Base-by-base conservation (phyloP, 2,113 vertebrate genomes). In the Glaucidium brasilianum region DNA sequence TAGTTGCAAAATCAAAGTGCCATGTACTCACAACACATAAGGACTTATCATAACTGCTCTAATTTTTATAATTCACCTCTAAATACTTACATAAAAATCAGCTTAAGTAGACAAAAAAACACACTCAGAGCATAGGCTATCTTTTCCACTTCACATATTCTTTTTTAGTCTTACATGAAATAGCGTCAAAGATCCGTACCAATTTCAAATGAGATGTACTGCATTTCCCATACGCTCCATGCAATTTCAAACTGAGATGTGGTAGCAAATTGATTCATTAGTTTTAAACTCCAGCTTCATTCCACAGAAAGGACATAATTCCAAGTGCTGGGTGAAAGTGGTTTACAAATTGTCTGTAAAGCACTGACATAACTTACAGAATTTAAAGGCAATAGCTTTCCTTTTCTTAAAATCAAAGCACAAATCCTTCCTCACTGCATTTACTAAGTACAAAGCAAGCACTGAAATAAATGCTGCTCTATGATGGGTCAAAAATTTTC, bases 211-310 rank as follows among this genome's bases (percentile, higher is more conserved):
- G 14, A 58, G 29, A 59, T 23, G 30, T 32, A 35, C 63, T 2
- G 1, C 1, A 1, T 17, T 45, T 23, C 17, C 20, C 12, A 6
- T 14, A 52, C 0, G 0, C 3, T 19, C 37, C 11, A 5, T 1
- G 10, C 41, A 9, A 19, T 85, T 90, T 72, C 52, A 72, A 15
- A 19, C 4, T 14, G 10, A 55, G 52, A 12, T 50, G 30, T 0
- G 6, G 17, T 5, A 53, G 47, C 9, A 79, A 77, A 67, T 5
- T 11, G 16, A 34, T 58, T 6, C 16, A 19, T 62, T 71, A 30
- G 25, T 4, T 85, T 90, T 78, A n/a, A 90, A 39, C 12, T 78
- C 30, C 32, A 41, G 4, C 22, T 53, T 75, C 66, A 25, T 52
- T 55, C 43, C 62, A 39, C 23, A 53, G 34, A 56, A 52, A 64